Conservation (phyloP, 1,140 invertebrate species). For the Pomacea maculata region DNA sequence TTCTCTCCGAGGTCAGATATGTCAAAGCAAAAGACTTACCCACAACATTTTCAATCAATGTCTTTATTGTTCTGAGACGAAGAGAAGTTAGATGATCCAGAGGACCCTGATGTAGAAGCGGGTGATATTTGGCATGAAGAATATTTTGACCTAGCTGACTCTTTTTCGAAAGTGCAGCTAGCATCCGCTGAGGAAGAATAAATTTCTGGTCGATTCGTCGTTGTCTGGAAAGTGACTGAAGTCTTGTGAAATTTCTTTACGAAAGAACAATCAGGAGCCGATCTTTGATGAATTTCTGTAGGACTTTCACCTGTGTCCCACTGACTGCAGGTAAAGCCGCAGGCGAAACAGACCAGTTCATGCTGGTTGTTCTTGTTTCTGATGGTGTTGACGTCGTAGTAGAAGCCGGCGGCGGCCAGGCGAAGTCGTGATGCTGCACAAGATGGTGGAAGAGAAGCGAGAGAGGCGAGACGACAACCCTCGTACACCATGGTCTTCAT, state of each 20-base stretch:
- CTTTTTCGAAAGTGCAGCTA: no score
- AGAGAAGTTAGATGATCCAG: no score
- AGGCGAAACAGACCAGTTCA: conserved; percentile 10
- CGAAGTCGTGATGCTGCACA: neutral
- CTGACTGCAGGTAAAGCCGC: conserved; percentile 3
- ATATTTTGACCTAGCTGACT: no score
- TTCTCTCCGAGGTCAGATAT: no score
- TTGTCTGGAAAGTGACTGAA: no score
- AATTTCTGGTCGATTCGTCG: no score
- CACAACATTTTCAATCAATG: no score
- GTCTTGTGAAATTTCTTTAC: neutral
- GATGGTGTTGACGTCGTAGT: conserved; percentile 16
- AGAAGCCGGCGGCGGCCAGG: conserved; percentile 16
- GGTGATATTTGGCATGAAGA: no score
- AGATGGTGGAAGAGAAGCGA: conserved; percentile 4
- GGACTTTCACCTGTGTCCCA: conserved; percentile 19
- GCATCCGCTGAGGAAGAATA: no score
- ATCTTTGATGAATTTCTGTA: neutral
- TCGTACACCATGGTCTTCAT: neutral
- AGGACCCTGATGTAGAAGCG: no score
- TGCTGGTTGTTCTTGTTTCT: neutral
- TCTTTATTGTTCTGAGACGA: no score
- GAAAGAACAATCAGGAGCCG: neutral
- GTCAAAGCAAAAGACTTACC: no score
- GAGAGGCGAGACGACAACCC: conserved; percentile 2